These are phyloP conservation scores for Temnothorax longispinosus DNA, from an alignment of 1,140 invertebrate genomes.

Conservation along the genomic window DNA sequence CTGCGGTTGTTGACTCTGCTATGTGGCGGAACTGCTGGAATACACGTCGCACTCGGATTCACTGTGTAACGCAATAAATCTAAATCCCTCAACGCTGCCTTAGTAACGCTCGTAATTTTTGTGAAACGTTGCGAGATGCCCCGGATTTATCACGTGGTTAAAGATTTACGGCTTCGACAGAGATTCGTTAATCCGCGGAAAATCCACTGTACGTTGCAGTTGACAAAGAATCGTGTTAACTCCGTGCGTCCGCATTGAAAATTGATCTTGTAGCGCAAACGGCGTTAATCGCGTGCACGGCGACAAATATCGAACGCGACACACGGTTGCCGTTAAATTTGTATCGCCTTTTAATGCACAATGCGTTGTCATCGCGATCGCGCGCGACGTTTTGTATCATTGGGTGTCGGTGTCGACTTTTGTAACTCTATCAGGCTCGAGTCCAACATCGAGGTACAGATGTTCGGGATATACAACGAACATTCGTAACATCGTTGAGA, in stretches of 20 bases:
- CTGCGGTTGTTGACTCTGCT: neutral
- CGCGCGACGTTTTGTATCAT: neutral
- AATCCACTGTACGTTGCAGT: neutral
- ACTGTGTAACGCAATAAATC: neutral
- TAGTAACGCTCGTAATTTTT: neutral
- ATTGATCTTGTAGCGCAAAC: conserved; percentile 13
- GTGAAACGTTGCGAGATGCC: neutral
- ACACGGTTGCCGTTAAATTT: neutral
- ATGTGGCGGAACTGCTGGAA: neutral
- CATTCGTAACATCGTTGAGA: neutral
- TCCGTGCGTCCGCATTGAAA: neutral
- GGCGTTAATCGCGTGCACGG: conserved; percentile 3
- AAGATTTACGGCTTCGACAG: neutral
- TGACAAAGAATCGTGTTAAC: neutral
- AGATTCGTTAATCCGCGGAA: neutral
- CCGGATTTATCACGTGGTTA: neutral
- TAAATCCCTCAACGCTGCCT: neutral
- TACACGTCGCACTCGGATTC: neutral
- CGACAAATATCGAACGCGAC: neutral
- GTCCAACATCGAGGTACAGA: neutral
- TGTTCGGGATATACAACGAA: neutral
- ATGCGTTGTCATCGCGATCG: neutral
- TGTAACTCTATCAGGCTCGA: neutral
- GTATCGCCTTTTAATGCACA: conserved; percentile 3
- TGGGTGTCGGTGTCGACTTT: neutral